Conservation (phyloP, 2,888 invertebrate species). For the Stegana nigrithorax region DNA sequence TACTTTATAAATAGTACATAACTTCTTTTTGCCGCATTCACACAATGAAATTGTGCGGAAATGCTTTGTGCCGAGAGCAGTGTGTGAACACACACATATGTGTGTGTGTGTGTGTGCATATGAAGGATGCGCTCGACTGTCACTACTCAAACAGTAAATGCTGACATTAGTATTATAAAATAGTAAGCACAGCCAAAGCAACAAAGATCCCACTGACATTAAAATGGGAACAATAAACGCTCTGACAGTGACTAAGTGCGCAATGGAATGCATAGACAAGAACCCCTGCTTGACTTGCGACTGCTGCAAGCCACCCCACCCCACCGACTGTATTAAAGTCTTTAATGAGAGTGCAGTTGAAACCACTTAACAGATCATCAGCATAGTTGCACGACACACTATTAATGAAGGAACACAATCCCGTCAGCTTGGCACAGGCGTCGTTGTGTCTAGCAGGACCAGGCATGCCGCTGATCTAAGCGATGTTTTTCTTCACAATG, state of each 20-base stretch:
- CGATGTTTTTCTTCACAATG: too few species aligned
- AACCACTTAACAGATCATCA: constrained; percentile 13
- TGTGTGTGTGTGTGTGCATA: neutral
- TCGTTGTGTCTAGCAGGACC: too few species aligned
- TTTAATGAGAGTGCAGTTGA: constrained; percentile 6
- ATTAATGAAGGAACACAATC: too few species aligned
- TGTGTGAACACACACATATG: neutral
- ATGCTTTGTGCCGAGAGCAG: constrained; percentile 25
- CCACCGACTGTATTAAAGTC: neutral
- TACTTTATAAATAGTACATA: too few species aligned
- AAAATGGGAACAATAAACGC: neutral
- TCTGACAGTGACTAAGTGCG: constrained; percentile 7
- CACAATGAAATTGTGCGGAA: constrained; percentile 50
- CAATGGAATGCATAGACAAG: too few species aligned
- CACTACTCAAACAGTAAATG: constrained; percentile 1
- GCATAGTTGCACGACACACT: neutral
- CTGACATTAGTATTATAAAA: constrained; percentile 16
- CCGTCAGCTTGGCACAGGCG: too few species aligned
- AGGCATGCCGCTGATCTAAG: too few species aligned
- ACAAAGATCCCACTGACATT: neutral
- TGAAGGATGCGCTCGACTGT: neutral
- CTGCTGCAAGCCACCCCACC: neutral
- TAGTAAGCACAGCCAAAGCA: neutral
- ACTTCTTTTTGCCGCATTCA: constrained; percentile 6
- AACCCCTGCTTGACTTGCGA: too few species aligned